phyloP scores from a whole-genome alignment of 2,113 vertebrate genomes.

The Mus pahari region DNA sequence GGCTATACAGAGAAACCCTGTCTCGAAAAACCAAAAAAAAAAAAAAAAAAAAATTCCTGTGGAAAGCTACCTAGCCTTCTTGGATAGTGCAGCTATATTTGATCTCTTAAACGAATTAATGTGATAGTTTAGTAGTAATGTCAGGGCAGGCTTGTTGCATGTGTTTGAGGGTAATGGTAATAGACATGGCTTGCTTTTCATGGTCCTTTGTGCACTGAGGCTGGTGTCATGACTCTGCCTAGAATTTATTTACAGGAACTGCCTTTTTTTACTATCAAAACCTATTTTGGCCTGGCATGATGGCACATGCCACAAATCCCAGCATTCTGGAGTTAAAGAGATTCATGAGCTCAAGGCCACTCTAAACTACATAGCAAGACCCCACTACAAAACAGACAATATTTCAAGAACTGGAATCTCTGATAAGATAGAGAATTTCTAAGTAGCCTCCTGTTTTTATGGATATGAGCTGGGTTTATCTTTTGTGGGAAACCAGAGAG shows the following conservation, averaged over 20 bases:
- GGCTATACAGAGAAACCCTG: too few species aligned
- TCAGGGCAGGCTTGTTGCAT: background rate
- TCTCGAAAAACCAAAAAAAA: too few species aligned
- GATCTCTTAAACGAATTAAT: background rate
- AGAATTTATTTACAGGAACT: slow-evolving; percentile 23
- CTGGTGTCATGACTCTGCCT: background rate
- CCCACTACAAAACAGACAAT: background rate
- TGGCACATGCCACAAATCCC: background rate
- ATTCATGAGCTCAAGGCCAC: background rate
- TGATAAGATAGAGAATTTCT: background rate
- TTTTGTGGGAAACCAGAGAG: background rate
- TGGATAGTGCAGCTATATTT: background rate
- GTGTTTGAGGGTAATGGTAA: background rate
- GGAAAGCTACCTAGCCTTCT: background rate
- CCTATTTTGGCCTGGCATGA: background rate
- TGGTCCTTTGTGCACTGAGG: slow-evolving; percentile 14
- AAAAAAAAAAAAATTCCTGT: background rate
- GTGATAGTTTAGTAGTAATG: background rate
- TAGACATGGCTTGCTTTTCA: background rate
- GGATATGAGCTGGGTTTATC: background rate
- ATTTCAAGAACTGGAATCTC: background rate
- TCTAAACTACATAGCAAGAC: background rate
- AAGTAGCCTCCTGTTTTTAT: background rate
- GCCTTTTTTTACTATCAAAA: background rate
- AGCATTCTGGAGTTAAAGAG: background rate